Base-by-base conservation (phyloP, 2,888 invertebrate species). In the Hoplodrina blanda region DNA sequence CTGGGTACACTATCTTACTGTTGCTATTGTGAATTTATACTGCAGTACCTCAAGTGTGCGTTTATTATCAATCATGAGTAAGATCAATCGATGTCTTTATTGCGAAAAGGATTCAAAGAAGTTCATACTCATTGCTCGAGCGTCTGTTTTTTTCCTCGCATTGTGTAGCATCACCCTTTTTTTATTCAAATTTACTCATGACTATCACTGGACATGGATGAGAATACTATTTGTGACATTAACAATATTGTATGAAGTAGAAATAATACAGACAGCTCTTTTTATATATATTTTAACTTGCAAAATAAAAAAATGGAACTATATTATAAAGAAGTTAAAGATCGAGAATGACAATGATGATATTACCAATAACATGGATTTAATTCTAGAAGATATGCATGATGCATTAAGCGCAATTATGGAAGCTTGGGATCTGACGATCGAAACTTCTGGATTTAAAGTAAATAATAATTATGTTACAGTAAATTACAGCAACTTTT, bases 131-230 rank as follows among this genome's bases (percentile, higher is more conserved):
- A 33, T 33, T n/a, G 56, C 56, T 37, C 10, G 37, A 8, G 37
- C 6, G 11, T 56, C 56, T n/a, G n/a, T 56, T 11, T 37, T 33
- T 11, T 11, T 13, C 11, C 19, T 37, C 17, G 11, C 6, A 33
- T 19, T 56, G 2, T 19, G n/a, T 56, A 56, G 56, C 37, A 6
- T 13, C 11, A 19, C n/a, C 11, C 37, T 37, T 10, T 19, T 33
- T 2, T 1, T 56, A 6, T 33, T 56, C n/a, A 56, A 56, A 37
- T 5, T 56, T 13, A 56, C 37, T 6, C 10, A 37, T 19, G 37
- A 56, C 33, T 10, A 11, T 5, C 56, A 56, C 13, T 56, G 56
- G 56, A n/a, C 56, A 19, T 56, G 33, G 56, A 56, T 37, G 37
- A 33, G 56, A 13, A 37, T n/a, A 19, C 2, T 56, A 56, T 37